Base-by-base conservation (phyloP, 1,140 invertebrate genomes). In the Ooceraea biroi region DNA sequence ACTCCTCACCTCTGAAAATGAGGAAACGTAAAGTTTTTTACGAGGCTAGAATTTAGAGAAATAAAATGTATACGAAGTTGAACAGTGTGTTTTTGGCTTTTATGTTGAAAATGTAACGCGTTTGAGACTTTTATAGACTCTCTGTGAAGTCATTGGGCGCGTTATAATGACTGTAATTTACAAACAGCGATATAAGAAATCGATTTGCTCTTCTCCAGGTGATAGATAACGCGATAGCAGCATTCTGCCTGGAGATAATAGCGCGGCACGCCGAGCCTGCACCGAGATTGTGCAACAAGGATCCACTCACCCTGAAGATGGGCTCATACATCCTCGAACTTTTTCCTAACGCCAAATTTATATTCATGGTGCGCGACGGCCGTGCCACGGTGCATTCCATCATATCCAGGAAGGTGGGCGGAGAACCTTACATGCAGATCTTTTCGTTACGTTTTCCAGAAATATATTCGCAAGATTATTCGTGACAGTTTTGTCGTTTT, bases 321-420 rank as follows among this genome's bases (percentile, higher is more conserved):
- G 98, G 99, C 89, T 97, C 97, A 36, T 97, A 97, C 92, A 96
- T 97, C 85, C 95, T 97, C 61, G 97, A 97, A 87, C 94, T 97
- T 58, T 97, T 97, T 92, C 97, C 97, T 82, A 97, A 97, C 92
- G 96, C 98, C 48, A 99, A 99, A 95, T 99, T 99, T 95, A 96
- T 99, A 88, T 98, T 99, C 93, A 99, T 99, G 98, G 97, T 99
- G 66, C 96, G 99, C 86, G 99, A 99, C 94, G 99, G 99, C 3
- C 96, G 99, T 73, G 99, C 99, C 44, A 99, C 98, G 11, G 98
- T 99, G 68, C 98, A 99, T 95, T 99, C 99, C 68, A 99, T 99
- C 92, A 98, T 99, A 94, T 98, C 98, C n/a, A 96, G 99, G 91
- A 98, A 98, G 96, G 97, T 97, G 92, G 27, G 36, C 36, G 36